phyloP scores from a whole-genome alignment of 2,888 invertebrate genomes.

The Drosophila affinis region DNA sequence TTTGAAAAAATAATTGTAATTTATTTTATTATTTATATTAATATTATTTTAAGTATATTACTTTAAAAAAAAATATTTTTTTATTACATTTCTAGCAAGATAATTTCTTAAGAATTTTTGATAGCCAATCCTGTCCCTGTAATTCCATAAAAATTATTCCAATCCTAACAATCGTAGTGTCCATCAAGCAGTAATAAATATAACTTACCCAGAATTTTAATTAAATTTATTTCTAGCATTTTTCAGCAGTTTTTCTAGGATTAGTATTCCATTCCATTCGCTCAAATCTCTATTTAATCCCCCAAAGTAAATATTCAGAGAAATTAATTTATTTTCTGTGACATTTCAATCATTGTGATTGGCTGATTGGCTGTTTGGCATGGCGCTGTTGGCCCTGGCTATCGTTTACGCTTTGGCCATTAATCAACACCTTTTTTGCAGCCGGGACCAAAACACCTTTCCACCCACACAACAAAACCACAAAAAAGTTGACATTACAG shows the following conservation, averaged over 20 bases:
- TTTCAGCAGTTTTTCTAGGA: neutral
- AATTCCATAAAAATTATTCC: too few species aligned
- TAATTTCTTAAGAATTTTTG: too few species aligned
- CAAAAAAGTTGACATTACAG: conserved; percentile 37
- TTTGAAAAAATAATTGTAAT: too few species aligned
- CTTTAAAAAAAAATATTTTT: too few species aligned
- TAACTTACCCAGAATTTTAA: neutral
- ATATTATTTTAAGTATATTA: too few species aligned
- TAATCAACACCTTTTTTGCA: conserved; percentile 56
- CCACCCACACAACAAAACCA: conserved; percentile 2
- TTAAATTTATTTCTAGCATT: neutral
- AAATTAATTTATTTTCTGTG: conserved; percentile 24
- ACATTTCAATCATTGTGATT: conserved; percentile 53
- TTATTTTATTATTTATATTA: too few species aligned
- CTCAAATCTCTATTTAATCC: conserved; percentile 14
- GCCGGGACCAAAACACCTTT: neutral
- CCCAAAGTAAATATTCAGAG: neutral
- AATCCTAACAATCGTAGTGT: too few species aligned
- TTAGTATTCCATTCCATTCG: neutral
- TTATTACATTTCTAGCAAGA: too few species aligned
- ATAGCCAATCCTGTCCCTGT: too few species aligned
- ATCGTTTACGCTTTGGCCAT: conserved; percentile 42
- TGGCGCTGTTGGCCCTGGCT: conserved; percentile 8
- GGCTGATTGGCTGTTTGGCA: conserved; percentile 34
- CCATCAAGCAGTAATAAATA: too few species aligned